phyloP scores from a whole-genome alignment of 2,888 invertebrate species.

The Oxyteleia sp. region DNA sequence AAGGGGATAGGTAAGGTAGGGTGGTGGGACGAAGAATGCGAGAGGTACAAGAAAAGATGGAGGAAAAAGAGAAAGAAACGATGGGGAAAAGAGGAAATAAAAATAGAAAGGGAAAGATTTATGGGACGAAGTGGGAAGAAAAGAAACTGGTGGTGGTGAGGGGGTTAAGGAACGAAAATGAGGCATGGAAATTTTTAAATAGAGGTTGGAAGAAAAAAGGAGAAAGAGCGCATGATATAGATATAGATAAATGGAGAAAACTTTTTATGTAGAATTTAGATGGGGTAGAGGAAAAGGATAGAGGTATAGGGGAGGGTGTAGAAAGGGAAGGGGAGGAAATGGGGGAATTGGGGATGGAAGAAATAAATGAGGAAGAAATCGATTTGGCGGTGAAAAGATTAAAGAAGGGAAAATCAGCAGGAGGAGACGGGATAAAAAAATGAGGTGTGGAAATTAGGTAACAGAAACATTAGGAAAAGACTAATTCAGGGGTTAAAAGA shows the following conservation, averaged over 20 bases:
- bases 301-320: neutral
- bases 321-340: neutral
- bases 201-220: neutral
- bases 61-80: neutral
- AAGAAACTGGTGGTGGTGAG: neutral
- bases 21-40: constrained; percentile 22
- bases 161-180: neutral
- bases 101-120: constrained; percentile 4
- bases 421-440: constrained; percentile 10
- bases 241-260: neutral
- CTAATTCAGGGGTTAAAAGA: neutral
- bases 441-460: neutral
- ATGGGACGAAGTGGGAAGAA: neutral
- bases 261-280: neutral
- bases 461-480: neutral
- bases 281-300: neutral
- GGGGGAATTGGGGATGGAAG: neutral
- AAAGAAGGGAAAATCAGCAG: constrained; percentile 1
- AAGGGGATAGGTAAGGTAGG: neutral
- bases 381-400: neutral
- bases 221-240: neutral
- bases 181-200: constrained; percentile 8
- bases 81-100: neutral
- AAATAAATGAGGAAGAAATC: neutral
- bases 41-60: constrained; percentile 13